Base-by-base conservation (phyloP, 2,888 invertebrate genomes). In the Plebejus anna region DNA sequence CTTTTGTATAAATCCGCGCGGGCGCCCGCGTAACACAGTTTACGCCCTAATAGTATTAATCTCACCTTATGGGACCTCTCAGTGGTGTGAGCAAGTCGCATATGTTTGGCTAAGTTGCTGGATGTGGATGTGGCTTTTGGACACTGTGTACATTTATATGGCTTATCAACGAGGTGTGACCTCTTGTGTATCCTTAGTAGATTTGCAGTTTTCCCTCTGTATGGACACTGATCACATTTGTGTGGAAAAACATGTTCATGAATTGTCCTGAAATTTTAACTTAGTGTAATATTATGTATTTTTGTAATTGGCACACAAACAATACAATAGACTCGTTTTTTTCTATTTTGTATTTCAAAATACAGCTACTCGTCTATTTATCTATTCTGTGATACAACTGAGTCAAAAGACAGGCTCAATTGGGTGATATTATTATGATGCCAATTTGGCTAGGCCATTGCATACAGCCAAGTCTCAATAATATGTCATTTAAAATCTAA, bases 141-240 rank as follows among this genome's bases (percentile, higher is more conserved):
- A 79, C 93, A 93, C 77, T 89, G 89, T 0, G 89, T 81, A 78
- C 93, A 93, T 81, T 91, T 92, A 79, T 84, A 93, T 0, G 93
- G 93, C 80, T 92, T 91, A 76, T 92, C 92, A 0, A 80, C 83
- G 78, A 92, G 75, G 80, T 93, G 93, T 1, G 90, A 85, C 70
- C 92, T 81, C 78, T 91, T 90, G 83, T 93, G 93, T 1, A 93
- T 90, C 77, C 89, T 91, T 72, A 93, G 82, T 28, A 93, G 84
- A 80, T 93, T 92, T 83, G 88, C 84, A 0, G 92, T 92, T 11
- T 92, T 85, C 0, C 93, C 93, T 82, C 87, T 87, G 81, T 93
- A 93, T 0, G 92, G 91, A 78, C 93, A 93, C 61, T 83, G 82
- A 28, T 92, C 91, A 79, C 93, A 93, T 84, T 91, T 91, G 82